A percentile compares a stretch with the other conserved stretches of the same genome.
These are phyloP conservation scores for Archips crataeganus DNA, from an alignment of 2,888 invertebrate species.

Conservation along the genomic window DNA sequence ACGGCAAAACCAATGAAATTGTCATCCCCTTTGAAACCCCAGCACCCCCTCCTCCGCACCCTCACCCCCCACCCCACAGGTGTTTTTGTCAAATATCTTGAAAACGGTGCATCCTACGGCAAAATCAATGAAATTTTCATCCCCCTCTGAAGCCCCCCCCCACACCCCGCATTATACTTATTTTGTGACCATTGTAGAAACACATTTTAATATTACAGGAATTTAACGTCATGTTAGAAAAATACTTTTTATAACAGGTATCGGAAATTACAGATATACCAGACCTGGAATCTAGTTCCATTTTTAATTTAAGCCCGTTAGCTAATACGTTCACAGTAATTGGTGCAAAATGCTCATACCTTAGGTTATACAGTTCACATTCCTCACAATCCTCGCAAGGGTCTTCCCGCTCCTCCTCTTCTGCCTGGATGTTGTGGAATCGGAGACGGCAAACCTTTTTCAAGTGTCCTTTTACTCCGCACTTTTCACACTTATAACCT, in stretches of 20 bases:
- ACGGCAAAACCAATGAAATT: too few relatives aligned
- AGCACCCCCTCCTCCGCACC: too few relatives aligned
- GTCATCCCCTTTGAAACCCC: too few relatives aligned
- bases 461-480: too few relatives aligned
- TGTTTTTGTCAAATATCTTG: too few relatives aligned
- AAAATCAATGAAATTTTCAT: too few relatives aligned
- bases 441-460: background rate
- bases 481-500: too few relatives aligned
- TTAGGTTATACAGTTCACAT: conserved; percentile 44
- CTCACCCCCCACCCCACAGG: too few relatives aligned
- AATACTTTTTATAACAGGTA: conserved; percentile 34
- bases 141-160: too few relatives aligned
- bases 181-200: conserved; percentile 49
- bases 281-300: conserved; percentile 47
- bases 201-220: conserved; percentile 45
- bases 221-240: conserved; percentile 24
- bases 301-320: conserved; percentile 20
- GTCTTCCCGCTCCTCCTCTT: background rate
- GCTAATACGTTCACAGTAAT: conserved; percentile 37
- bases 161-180: too few relatives aligned
- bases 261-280: conserved; percentile 45
- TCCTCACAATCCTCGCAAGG: conserved; percentile 38
- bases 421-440: conserved; percentile 28
- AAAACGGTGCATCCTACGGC: too few relatives aligned
- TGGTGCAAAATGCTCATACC: conserved; percentile 44